Evolutionary conservation across 2,888 invertebrate genomes (phyloP), one percentile per base, ranked within the genome.

Genomic region (Orthosia gracilis): DNA sequence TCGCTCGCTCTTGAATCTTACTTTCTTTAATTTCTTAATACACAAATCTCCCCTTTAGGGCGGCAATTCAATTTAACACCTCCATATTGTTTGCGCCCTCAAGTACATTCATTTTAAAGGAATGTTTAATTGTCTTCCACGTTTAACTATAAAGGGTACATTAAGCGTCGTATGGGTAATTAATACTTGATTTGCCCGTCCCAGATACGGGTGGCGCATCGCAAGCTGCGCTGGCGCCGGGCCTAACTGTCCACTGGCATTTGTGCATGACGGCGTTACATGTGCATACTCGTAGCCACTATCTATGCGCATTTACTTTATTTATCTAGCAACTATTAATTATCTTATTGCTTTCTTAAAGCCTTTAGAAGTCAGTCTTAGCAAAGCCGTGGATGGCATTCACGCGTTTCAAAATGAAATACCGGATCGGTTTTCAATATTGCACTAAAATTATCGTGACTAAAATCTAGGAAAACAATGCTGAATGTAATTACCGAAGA

Each of bases 121-220:
- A 82, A 81, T 78, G 63, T 78, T 73, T 66, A 69, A 70, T 84
- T 77, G 71, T 74, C 69, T 69, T 76, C 67, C 65, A 71, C 61
- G 74, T 74, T 87, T 85, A 85, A 85, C 83, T 85, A 89, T 91
- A 90, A 91, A 91, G 90, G 88, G 89, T 91, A 92, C 91, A 94
- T 94, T 93, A 94, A 89, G 89, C 89, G 88, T 89, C 86, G 92
- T 91, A 90, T 91, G 91, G 89, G 91, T 95, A 95, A 96, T 96
- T 95, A 96, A 94, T 94, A 93, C 93, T 91, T 93, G 93, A 94
- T 94, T 94, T 91, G 94, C 92, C 89, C 93, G 96, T 95, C 93
- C 95, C 92, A 94, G 92, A 92, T 95, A 95, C 96, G 93, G 92
- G 92, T 82, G 89, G 92, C 91, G 96, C 96, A 95, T 96, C 91